phyloP scores from a whole-genome alignment of 2,113 vertebrate species.

The Eulemur rufifrons region DNA sequence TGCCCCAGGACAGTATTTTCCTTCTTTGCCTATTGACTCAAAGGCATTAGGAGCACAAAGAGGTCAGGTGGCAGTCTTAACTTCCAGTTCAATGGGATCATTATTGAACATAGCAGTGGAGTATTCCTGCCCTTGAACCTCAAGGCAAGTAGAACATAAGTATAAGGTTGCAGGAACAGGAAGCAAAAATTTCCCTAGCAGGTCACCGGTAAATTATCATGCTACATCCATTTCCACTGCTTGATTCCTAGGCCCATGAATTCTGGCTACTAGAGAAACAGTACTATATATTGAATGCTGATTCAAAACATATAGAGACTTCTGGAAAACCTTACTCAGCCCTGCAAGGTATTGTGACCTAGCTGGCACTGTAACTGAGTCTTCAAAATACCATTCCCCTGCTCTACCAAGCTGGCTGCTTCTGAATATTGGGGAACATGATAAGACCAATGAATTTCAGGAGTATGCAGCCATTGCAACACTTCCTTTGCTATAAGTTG shows the following conservation, averaged over 20 bases:
- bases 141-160: not conserved
- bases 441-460: not conserved
- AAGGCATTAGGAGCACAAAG: not conserved
- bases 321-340: not conserved
- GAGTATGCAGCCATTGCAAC: not conserved
- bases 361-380: not conserved
- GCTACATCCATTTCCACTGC: not conserved
- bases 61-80: not conserved
- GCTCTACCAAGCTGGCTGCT: not conserved
- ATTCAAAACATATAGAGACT: not conserved
- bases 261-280: not conserved
- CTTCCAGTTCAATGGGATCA: not conserved
- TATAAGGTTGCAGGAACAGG: not conserved
- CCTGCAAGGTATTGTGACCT: not conserved
- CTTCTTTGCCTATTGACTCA: not conserved
- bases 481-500: not conserved
- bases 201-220: not conserved
- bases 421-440: not conserved
- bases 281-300: not conserved
- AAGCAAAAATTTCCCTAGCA: not conserved
- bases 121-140: not conserved
- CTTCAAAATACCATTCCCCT: not conserved
- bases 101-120: not conserved
- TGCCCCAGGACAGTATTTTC: not conserved
- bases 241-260: not conserved